Evolutionary conservation across 2,797 vertebrate species (phyloP), one percentile per base, ranked within the genome.

Genomic region (Peromyscus attwateri): DNA sequence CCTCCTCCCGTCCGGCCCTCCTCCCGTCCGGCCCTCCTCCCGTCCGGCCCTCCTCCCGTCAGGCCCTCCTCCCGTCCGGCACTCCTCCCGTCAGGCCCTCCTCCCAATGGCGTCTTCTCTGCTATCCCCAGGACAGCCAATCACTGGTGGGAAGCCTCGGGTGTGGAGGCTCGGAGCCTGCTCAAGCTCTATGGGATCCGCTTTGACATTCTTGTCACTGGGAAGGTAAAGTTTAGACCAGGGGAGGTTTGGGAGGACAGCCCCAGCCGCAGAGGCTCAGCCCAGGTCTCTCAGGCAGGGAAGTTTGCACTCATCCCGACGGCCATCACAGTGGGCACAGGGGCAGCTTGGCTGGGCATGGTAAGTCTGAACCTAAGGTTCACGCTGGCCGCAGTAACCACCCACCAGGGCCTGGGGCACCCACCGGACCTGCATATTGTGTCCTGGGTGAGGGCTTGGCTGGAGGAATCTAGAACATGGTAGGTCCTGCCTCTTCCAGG

Each of bases 111-210:
- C n/a, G 40, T 10, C 43, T 87, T 52, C 34, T 95, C 77, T 96
- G 62, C 66, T 29, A 0, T 84, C 71, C 83, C 0, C 97, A 99
- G 99, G 98, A 99, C 99, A 43, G 99, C 99, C 95, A 98, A 98
- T 84, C 99, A 99, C 98, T 99, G 98, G 98, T 99, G 99, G 99
- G 99, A 99, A 97, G 87, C 97, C 1, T 97, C 98, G 6, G 99
- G 95, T 0, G 97, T 90, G 96, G 99, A 98, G 34, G 98, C 97
- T 96, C 98, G 99, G 55, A 99, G 98, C 75, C 98, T 99, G 92
- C 99, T 99, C 97, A 99, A 99, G 98, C 99, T 99, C 70, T 99
- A 98, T 0, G 99, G 99, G 83, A 99, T 99, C 98, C 99, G 99
- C 90, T 99, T 99, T 0, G 99, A 99, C 97, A 99, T 99, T 97